phyloP scores from a whole-genome alignment of 2,113 vertebrate species.

The Rhabdomys dilectus region DNA sequence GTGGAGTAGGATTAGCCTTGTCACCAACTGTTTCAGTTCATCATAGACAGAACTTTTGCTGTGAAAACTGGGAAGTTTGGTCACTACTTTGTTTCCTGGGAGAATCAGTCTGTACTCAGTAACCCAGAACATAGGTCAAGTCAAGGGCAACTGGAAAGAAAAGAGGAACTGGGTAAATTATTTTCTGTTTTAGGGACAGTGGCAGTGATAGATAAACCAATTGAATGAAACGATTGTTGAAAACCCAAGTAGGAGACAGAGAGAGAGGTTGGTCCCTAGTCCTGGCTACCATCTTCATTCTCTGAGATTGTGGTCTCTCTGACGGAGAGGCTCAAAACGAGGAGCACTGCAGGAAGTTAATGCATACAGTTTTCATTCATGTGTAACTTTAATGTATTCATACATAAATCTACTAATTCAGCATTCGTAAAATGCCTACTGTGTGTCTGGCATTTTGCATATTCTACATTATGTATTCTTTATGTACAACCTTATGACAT shows the following conservation, averaged over 20 bases:
- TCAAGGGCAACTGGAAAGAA: conserved; percentile 9
- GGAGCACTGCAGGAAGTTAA: background rate
- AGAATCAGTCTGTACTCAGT: background rate
- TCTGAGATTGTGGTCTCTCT: conserved; percentile 33
- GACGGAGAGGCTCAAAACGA: background rate
- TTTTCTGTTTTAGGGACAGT: background rate
- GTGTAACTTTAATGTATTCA: background rate
- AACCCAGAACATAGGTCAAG: conserved; percentile 39
- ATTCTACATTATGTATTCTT: background rate
- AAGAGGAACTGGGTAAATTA: background rate
- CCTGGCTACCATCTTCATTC: background rate
- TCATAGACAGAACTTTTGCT: background rate
- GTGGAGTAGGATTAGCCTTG: background rate
- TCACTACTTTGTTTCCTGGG: background rate
- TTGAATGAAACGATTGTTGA: background rate
- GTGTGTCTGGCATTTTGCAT: background rate
- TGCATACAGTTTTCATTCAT: background rate
- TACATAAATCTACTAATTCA: background rate
- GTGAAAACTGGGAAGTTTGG: background rate
- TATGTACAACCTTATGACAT: background rate
- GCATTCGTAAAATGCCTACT: background rate
- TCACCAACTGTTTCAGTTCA: background rate
- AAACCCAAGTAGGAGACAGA: background rate
- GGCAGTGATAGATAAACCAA: background rate
- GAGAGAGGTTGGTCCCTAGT: background rate